Evolutionary conservation across 2,888 invertebrate genomes (phyloP).

Genomic region (Cephalotes varians): DNA sequence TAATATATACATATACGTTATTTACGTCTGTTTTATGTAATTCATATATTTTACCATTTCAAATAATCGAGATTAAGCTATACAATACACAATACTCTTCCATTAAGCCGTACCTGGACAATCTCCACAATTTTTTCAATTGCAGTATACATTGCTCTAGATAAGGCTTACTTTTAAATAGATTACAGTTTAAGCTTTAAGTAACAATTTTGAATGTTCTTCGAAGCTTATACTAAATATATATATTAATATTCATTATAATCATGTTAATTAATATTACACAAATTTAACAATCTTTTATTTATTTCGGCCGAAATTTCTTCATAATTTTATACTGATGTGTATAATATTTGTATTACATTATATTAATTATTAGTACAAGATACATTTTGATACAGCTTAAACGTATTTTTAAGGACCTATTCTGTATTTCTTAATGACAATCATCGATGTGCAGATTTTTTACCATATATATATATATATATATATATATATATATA

Average conservation of each 20-base stretch:
- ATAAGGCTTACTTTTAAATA: not conserved
- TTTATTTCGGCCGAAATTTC: not conserved
- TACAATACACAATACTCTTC: slow-evolving; percentile 27
- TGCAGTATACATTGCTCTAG: not conserved
- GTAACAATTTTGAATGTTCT: not conserved
- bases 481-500: too few relatives aligned
- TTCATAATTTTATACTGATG: not conserved
- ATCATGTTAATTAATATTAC: slow-evolving; percentile 2
- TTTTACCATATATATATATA: too few relatives aligned
- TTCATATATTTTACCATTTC: slow-evolving; percentile 5
- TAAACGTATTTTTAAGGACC: slow-evolving; percentile 16
- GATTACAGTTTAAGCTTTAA: slow-evolving; percentile 50
- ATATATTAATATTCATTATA: not conserved
- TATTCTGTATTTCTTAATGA: too few relatives aligned
- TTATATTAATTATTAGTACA: slow-evolving; percentile 7
- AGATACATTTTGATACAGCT: not conserved
- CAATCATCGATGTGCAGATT: too few relatives aligned
- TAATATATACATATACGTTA: not conserved
- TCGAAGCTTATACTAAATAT: not conserved
- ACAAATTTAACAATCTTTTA: not conserved
- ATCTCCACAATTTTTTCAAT: slow-evolving; percentile 20
- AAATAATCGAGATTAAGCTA: not conserved
- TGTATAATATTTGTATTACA: slow-evolving; percentile 19
- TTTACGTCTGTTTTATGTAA: slow-evolving; percentile 17
- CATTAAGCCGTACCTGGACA: slow-evolving; percentile 2